Evolutionary conservation across 2,113 vertebrate genomes (phyloP).

Genomic region (Anhinga anhinga): DNA sequence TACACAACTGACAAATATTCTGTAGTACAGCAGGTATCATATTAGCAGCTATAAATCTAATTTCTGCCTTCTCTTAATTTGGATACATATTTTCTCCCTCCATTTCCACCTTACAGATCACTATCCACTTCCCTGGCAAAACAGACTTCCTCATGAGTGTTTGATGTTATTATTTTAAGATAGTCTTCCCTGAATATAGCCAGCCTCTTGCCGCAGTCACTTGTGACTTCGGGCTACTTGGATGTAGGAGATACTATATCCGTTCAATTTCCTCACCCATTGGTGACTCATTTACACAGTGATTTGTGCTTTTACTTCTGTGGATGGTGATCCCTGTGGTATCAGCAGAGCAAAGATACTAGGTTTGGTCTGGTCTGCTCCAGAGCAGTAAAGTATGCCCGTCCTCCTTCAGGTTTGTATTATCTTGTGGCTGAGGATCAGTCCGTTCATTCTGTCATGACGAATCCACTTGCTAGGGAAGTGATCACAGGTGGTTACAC

Average conservation of each 20-base stretch:
- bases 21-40: fast-evolving
- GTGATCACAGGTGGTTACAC: not conserved
- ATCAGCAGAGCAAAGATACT: not conserved
- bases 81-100: not conserved
- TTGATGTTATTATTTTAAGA: not conserved
- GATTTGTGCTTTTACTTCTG: not conserved
- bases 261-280: not conserved
- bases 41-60: not conserved
- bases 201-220: not conserved
- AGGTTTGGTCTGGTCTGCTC: not conserved
- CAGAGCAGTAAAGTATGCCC: not conserved
- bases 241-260: not conserved
- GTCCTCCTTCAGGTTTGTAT: not conserved
- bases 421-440: not conserved
- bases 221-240: not conserved
- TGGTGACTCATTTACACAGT: not conserved
- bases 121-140: not conserved
- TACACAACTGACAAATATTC: not conserved
- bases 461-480: not conserved
- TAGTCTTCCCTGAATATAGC: not conserved
- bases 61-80: not conserved
- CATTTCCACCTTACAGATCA: not conserved
- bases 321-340: not conserved
- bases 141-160: not conserved
- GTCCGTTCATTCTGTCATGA: not conserved